phyloP scores from a whole-genome alignment of 2,113 vertebrate species.

The Sisor rabdophorus region DNA sequence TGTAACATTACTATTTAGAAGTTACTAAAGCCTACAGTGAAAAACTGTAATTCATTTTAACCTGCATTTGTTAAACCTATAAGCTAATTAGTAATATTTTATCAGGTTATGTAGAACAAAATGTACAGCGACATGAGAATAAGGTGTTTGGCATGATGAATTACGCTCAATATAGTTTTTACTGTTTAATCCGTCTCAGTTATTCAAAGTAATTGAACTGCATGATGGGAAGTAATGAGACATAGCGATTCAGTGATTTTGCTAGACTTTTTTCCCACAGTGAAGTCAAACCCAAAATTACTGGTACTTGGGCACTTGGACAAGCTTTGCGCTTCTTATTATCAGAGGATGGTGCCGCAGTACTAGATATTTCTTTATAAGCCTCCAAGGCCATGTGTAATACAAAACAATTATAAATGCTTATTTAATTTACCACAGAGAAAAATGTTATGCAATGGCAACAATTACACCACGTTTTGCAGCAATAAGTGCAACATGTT shows the following conservation, averaged over 20 bases:
- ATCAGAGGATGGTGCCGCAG: neutral
- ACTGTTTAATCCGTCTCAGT: slow-evolving; percentile 24
- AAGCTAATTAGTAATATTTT: slow-evolving; percentile 7
- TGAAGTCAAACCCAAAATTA: neutral
- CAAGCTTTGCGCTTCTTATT: neutral
- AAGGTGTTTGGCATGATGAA: slow-evolving; percentile 1
- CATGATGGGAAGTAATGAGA: slow-evolving; percentile 24
- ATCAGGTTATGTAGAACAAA: neutral
- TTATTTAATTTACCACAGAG: neutral
- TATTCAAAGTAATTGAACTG: slow-evolving; percentile 23
- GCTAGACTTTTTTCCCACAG: neutral
- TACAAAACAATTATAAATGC: neutral
- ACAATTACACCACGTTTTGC: neutral
- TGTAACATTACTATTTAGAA: neutral
- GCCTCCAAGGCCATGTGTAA: neutral
- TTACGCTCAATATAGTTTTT: neutral
- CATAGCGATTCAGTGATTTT: slow-evolving; percentile 14
- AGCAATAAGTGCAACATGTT: neutral
- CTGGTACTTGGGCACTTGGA: neutral
- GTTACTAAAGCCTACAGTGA: neutral
- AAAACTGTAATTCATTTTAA: neutral
- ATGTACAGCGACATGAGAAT: neutral
- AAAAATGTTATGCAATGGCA: neutral
- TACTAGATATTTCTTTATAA: neutral
- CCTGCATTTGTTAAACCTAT: neutral